Evolutionary conservation across 2,113 vertebrate species (phyloP).

Genomic region (Gnathonemus echidnorhynchus): DNA sequence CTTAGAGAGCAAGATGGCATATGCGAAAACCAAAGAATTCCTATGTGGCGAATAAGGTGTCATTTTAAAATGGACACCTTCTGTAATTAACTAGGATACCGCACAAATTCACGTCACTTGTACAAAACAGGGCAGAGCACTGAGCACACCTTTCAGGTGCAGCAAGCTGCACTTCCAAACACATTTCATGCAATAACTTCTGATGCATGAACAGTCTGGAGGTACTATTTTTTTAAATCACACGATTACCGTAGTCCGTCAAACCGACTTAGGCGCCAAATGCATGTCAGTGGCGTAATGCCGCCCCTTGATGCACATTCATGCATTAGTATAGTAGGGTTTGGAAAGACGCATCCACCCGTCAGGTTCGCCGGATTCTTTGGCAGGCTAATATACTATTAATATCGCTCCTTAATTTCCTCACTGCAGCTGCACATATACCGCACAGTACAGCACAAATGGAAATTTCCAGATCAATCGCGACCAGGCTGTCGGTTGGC

Average conservation of each 20-base stretch:
- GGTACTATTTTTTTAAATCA: neutral
- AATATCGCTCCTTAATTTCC: neutral
- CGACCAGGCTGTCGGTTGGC: neutral
- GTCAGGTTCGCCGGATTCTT: neutral
- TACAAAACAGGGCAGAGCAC: neutral
- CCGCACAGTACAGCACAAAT: neutral
- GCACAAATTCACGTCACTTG: neutral
- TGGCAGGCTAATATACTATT: neutral
- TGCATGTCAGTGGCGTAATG: neutral
- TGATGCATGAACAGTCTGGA: neutral
- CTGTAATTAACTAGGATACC: neutral
- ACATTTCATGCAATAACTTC: neutral
- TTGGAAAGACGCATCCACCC: neutral
- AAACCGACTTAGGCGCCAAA: neutral
- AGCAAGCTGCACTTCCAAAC: neutral
- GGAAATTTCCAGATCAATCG: constrained; percentile 10
- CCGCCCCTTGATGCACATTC: neutral
- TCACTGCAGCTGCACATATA: neutral
- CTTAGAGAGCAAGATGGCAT: neutral
- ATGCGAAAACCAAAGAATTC: neutral
- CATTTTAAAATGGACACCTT: neutral
- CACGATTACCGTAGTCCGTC: neutral
- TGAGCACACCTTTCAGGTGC: neutral
- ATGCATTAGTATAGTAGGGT: neutral
- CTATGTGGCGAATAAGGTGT: neutral